phyloP scores from a whole-genome alignment of 2,888 invertebrate species.

The Nephrotoma guestfalica region DNA sequence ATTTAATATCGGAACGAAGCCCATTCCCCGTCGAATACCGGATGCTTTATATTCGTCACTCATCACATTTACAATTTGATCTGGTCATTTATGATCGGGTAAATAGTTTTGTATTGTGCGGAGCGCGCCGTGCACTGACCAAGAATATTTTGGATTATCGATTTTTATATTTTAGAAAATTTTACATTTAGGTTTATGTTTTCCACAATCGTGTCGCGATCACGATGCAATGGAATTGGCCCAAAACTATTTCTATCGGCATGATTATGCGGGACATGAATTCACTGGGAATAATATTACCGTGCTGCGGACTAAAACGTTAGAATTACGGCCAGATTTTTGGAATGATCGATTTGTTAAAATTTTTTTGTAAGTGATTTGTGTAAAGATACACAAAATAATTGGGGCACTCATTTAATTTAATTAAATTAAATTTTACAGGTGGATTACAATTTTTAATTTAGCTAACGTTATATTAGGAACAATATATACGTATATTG shows the following conservation, averaged over 20 bases:
- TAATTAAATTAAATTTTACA: neutral
- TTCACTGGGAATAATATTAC: neutral
- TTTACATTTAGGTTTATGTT: slow-evolving; percentile 13
- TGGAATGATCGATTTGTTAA: neutral
- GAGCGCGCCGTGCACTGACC: too few species aligned
- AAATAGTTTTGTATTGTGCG: neutral
- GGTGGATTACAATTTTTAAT: neutral
- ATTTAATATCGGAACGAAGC: slow-evolving; percentile 2
- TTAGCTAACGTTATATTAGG: neutral
- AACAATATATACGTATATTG: neutral
- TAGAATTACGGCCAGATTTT: neutral
- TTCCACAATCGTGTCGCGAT: slow-evolving; percentile 11
- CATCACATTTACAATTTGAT: slow-evolving; percentile 6
- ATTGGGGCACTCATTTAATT: neutral
- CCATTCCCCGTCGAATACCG: slow-evolving; percentile 7
- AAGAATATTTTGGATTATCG: neutral
- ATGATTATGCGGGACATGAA: neutral
- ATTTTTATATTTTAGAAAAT: slow-evolving; percentile 10
- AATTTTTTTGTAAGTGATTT: neutral
- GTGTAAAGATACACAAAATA: neutral
- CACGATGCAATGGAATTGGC: slow-evolving; percentile 8
- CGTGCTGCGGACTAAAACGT: neutral
- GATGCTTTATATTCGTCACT: slow-evolving; percentile 5
- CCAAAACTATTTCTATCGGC: neutral
- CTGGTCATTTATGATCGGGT: slow-evolving; percentile 6